Evolutionary conservation across 2,797 vertebrate species (phyloP).

Genomic region (Taeniopygia guttata): DNA sequence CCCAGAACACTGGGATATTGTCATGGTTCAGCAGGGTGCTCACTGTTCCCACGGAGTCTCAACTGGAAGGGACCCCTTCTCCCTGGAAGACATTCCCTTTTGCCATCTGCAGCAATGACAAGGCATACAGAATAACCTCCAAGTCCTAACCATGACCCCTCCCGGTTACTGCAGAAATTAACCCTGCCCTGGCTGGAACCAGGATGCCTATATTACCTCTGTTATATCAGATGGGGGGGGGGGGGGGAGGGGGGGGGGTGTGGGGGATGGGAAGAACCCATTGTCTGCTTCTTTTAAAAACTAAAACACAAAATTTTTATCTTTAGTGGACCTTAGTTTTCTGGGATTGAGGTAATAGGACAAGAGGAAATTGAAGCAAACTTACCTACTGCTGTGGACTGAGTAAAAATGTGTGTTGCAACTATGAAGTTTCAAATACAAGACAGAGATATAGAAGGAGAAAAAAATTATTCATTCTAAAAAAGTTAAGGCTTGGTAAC

Average conservation of each 20-base stretch:
- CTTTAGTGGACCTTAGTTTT: neutral
- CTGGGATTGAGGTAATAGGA: neutral
- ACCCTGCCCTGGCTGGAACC: neutral
- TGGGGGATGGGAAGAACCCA: accelerated
- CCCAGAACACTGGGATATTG: neutral
- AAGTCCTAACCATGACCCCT: neutral
- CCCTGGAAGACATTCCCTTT: neutral
- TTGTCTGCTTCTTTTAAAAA: neutral
- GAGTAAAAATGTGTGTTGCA: neutral
- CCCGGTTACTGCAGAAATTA: neutral
- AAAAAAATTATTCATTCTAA: neutral
- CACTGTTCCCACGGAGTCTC: neutral
- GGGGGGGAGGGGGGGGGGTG: no score
- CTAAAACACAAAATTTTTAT: neutral
- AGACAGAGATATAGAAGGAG: neutral
- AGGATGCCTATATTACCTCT: neutral
- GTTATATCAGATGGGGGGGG: no score
- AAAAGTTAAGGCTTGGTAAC: neutral
- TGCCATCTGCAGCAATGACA: neutral
- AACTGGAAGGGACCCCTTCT: neutral
- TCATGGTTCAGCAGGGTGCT: neutral
- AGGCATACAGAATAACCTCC: neutral
- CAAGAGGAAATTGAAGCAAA: neutral
- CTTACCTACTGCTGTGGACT: neutral
- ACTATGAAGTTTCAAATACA: neutral